Conservation (phyloP, 2,113 vertebrate species). For the Stomatorhinus ivindoensis region DNA sequence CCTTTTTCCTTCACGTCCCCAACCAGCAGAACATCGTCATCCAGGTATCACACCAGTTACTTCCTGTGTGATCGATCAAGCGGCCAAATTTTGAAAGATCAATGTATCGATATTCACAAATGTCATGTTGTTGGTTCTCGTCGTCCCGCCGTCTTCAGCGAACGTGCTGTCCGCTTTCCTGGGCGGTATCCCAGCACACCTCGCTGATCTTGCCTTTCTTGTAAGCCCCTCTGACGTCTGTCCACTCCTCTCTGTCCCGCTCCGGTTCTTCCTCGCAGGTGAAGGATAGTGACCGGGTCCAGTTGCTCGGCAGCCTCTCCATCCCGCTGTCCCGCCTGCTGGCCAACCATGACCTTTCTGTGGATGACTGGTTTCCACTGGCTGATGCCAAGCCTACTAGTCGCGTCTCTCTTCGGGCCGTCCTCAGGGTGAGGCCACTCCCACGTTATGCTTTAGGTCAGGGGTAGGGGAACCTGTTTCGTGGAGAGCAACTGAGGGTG, state of each 20-base stretch:
- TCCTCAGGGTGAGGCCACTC: conserved; percentile 68
- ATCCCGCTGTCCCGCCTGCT: conserved; percentile 71
- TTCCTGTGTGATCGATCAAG: neutral
- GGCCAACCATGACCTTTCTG: conserved; percentile 59
- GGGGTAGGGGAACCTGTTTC: no score
- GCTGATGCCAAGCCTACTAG: conserved; percentile 68
- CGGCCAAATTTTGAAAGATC: neutral
- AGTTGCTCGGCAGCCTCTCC: conserved; percentile 66
- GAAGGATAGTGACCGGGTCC: conserved; percentile 75
- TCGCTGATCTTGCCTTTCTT: neutral
- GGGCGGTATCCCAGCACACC: neutral
- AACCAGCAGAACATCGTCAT: conserved; percentile 72
- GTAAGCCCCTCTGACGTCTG: neutral
- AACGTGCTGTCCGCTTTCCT: neutral
- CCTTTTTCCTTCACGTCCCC: conserved; percentile 83
- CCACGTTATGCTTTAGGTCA: neutral
- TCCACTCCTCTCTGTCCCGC: neutral
- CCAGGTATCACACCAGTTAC: conserved; percentile 52
- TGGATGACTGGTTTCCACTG: conserved; percentile 85
- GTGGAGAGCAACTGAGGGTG: no score
- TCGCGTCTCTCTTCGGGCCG: conserved; percentile 72
- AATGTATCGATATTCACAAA: neutral
- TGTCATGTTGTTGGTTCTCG: neutral
- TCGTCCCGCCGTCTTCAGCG: neutral
- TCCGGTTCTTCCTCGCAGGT: conserved; percentile 52